Evolutionary conservation across 2,113 vertebrate species (phyloP).

Genomic region (Dicentrarchus labrax): DNA sequence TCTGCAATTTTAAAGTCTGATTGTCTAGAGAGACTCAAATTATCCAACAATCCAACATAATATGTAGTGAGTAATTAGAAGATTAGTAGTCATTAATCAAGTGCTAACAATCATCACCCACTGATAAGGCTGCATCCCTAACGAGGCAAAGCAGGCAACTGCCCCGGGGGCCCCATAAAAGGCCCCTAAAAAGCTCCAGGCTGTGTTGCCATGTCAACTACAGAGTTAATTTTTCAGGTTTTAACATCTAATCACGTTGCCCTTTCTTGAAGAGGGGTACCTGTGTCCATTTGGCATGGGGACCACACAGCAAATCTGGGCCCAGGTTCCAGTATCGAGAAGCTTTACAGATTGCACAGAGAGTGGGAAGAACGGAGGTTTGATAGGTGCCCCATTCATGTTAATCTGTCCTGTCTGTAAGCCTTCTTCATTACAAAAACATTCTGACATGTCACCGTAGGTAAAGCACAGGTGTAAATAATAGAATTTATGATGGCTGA

Average conservation of each 20-base stretch:
- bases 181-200: not conserved
- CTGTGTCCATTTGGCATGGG: slow-evolving; percentile 1
- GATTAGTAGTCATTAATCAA: slow-evolving; percentile 34
- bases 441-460: not conserved
- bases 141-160: not conserved
- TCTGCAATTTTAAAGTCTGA: slow-evolving; percentile 1
- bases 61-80: slow-evolving; percentile 13
- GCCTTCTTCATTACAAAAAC: not conserved
- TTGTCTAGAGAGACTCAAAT: slow-evolving; percentile 14
- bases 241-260: not conserved
- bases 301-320: not conserved
- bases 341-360: not conserved
- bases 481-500: slow-evolving; percentile 12
- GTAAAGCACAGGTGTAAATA: not conserved
- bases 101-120: slow-evolving; percentile 21
- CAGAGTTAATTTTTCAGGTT: not conserved
- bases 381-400: not conserved
- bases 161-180: not conserved
- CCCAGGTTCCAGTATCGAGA: not conserved
- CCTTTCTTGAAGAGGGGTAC: not conserved
- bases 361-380: not conserved
- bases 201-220: not conserved
- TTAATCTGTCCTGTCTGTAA: not conserved
- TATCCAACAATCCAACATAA: slow-evolving; percentile 11
- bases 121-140: slow-evolving; percentile 21